Percentiles rank a stretch among this genome's conserved stretches.
Evolutionary conservation across 2,113 vertebrate species (phyloP).

Genomic region (Hucho hucho): DNA sequence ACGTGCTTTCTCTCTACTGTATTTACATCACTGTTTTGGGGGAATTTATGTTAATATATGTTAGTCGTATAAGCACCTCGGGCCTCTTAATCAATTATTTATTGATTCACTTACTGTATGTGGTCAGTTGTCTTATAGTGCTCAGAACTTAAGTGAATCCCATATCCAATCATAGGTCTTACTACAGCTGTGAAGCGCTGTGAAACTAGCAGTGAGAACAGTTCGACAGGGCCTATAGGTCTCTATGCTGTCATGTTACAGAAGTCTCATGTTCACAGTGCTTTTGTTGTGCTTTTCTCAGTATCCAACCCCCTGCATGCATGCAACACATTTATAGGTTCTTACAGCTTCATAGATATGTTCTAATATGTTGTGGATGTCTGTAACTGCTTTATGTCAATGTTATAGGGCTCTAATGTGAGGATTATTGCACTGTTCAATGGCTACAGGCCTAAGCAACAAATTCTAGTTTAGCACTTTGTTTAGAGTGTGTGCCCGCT

Average conservation of each 20-base stretch:
- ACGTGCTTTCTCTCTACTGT: not conserved
- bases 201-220: slow-evolving; percentile 41
- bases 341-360: slow-evolving; percentile 33
- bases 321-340: slow-evolving; percentile 49
- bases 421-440: slow-evolving; percentile 6
- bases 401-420: slow-evolving; percentile 26
- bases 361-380: slow-evolving; percentile 15
- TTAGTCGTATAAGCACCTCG: not conserved
- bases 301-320: slow-evolving; percentile 34
- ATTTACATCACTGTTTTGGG: slow-evolving; percentile 11
- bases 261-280: slow-evolving; percentile 30
- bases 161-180: not conserved
- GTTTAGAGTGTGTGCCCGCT: slow-evolving; percentile 38
- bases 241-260: slow-evolving; percentile 41
- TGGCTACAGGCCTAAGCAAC: slow-evolving; percentile 7
- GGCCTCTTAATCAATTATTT: slow-evolving; percentile 38
- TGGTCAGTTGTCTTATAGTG: slow-evolving; percentile 18
- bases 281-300: slow-evolving; percentile 51
- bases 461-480: slow-evolving; percentile 31
- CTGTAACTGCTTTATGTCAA: slow-evolving; percentile 34
- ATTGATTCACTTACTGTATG: slow-evolving; percentile 23
- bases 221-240: slow-evolving; percentile 50
- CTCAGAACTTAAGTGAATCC: slow-evolving; percentile 22
- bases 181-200: slow-evolving; percentile 54
- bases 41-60: not conserved